Base-by-base conservation (phyloP, 2,113 vertebrate species). In the Hystrix brachyura region DNA sequence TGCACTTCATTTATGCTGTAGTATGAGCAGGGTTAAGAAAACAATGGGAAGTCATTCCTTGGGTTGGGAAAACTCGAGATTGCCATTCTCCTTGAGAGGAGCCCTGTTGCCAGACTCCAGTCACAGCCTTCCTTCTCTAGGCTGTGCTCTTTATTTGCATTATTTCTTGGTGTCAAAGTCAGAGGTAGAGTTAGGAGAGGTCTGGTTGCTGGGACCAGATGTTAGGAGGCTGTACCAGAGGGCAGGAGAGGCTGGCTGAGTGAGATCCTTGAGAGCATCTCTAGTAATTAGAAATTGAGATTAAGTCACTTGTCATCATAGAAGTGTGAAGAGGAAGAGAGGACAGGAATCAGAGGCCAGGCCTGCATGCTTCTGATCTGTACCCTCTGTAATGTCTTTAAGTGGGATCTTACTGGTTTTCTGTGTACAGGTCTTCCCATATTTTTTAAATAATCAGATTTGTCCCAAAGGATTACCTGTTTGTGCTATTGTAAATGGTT, bases 1-100 rank as follows among this genome's bases (percentile, higher is more conserved):
- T 97, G 95, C 90, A 97, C 89, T 94, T 96, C 94, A 34, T 87
- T 87, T 86, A 86, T 91, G 94, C 94, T 97, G 95, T 93, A 94
- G 67, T 86, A 86, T 72, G 88, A 95, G 62, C 72, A 86, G 62
- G 76, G 71, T 0, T 94, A 60, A 86, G 79, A 67, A 96, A 96
- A 96, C 7, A 71, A 90, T 4, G 32, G 69, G 38, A 92, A 79
- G 18, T 29, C 38, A 87, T 65, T 94, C 81, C 21, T 74, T 67
- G 65, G 17, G 25, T 18, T 83, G 69, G 53, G 74, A 46, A 64
- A 65, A 79, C 83, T 93, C 53, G 62, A 32, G 62, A 53, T 32
- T 34, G 29, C 92, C 69, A 43, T 46, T 51, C 7, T 72, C 34
- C 38, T 64, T 84, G 64, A 38, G 60, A 81, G 64, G 53, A 87